Percentiles rank a stretch among this genome's conserved stretches.
phyloP scores from a whole-genome alignment of 2,888 invertebrate genomes.

The Drepana falcataria region DNA sequence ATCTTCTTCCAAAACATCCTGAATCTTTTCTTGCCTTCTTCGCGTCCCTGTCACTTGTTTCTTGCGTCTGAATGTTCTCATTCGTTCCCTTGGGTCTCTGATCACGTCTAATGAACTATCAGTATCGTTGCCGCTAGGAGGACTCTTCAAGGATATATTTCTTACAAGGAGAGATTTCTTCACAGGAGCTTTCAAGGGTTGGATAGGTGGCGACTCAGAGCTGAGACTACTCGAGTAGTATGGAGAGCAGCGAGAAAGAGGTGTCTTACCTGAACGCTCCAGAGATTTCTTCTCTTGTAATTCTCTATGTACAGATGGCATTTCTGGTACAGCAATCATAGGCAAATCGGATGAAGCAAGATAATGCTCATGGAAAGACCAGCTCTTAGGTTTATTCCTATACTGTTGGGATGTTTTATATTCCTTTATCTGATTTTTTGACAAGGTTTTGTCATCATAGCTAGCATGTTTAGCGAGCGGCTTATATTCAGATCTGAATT shows the following conservation, averaged over 20 bases:
- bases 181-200: constrained; percentile 81
- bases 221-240: constrained; percentile 87
- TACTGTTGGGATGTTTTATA: constrained; percentile 78
- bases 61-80: constrained; percentile 83
- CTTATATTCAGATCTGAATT: constrained; percentile 76
- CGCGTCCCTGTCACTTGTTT: constrained; percentile 80
- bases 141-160: constrained; percentile 82
- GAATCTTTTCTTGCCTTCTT: constrained; percentile 77
- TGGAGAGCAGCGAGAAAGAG: constrained; percentile 83
- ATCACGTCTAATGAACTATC: constrained; percentile 84
- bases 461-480: constrained; percentile 82
- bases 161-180: constrained; percentile 81
- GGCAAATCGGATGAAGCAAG: constrained; percentile 75
- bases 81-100: constrained; percentile 82
- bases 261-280: constrained; percentile 73
- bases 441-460: constrained; percentile 81
- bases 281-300: constrained; percentile 60
- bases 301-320: constrained; percentile 67
- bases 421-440: constrained; percentile 81
- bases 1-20: constrained; percentile 74
- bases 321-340: constrained; percentile 75
- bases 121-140: constrained; percentile 86
- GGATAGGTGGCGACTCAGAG: constrained; percentile 85
- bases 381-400: constrained; percentile 79
- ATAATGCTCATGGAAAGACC: constrained; percentile 82